A percentile compares a stretch with the other conserved stretches of the same genome.
Conservation (phyloP, 2,797 vertebrate species). For the Parotocinclus haroldoi region DNA sequence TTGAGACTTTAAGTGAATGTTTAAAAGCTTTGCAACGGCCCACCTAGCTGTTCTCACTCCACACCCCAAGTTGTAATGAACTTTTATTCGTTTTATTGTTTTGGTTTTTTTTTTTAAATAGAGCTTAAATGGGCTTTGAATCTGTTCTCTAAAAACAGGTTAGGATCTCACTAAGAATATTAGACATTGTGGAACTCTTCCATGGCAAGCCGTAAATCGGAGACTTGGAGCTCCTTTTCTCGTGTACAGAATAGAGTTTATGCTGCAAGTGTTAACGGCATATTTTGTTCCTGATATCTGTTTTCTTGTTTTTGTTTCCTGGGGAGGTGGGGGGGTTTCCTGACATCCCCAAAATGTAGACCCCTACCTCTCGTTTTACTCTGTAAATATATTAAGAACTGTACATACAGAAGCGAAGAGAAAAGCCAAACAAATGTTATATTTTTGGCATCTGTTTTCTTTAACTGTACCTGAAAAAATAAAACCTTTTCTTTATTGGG, state of each 20-base stretch:
- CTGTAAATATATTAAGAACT: constrained; percentile 78
- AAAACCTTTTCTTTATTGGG: constrained; percentile 68
- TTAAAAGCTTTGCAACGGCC: constrained; percentile 15
- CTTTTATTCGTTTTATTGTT: constrained; percentile 12
- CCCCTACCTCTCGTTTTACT: constrained; percentile 59
- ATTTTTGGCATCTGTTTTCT: constrained; percentile 82
- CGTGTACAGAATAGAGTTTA: constrained; percentile 69
- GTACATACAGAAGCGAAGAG: constrained; percentile 80
- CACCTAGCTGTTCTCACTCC: constrained; percentile 21
- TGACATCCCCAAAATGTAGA: constrained; percentile 62
- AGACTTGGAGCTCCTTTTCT: constrained; percentile 52
- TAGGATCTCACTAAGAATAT: constrained; percentile 49
- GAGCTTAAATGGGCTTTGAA: constrained; percentile 52
- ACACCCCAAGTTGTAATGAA: constrained; percentile 65
- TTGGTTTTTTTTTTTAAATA: constrained; percentile 46
- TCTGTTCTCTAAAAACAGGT: constrained; percentile 57
- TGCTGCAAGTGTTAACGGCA: constrained; percentile 57
- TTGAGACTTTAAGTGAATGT: constrained; percentile 12
- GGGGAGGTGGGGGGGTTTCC: constrained; percentile 54
- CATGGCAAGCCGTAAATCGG: constrained; percentile 56
- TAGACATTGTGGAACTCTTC: constrained; percentile 52
- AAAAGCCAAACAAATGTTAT: constrained; percentile 78
- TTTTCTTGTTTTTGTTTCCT: constrained; percentile 58
- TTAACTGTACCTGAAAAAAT: constrained; percentile 80
- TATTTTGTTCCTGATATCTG: constrained; percentile 54